Evolutionary conservation across 2,888 invertebrate genomes (phyloP), one percentile per base, ranked within the genome.

Genomic region (Hypolimnas misippus): DNA sequence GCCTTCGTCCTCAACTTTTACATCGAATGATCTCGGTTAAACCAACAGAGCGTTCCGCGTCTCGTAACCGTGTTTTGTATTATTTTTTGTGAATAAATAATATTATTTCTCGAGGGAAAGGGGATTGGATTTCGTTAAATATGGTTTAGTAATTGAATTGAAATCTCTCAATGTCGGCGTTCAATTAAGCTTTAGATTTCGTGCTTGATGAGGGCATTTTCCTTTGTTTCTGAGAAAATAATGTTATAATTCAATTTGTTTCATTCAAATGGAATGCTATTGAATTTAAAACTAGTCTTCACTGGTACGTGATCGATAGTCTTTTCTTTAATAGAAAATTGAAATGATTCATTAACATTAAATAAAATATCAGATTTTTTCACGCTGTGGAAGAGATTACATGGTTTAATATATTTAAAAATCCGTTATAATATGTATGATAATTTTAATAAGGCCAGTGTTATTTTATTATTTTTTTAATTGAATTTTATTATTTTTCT

Each of bases 91-190:
- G 90, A 91, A 92, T 92, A 91, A 92, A 92, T 91, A 91, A 91
- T 91, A 92, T 92, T 91, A 90, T 92, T 90, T 79, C 87, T 83
- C 84, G 78, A 85, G 87, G 89, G 85, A 89, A 91, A 89, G 87
- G 89, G 90, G 92, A 92, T 92, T 91, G 90, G 89, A 91, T 92
- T 92, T 92, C 92, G 91, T 90, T 92, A 91, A 92, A 92, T 92
- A 90, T 92, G 92, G 89, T 89, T 91, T 92, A 91, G 90, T 92
- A 92, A 92, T 92, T 92, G 92, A 92, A 92, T 92, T 92, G 92
- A 92, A 92, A 92, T 92, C 92, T 92, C 87, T 91, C 92, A 92
- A 92, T 90, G 92, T 90, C 92, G 90, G 86, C 86, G 83, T 92
- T 89, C 90, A 92, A 92, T 92, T 91, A 89, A 89, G 89, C 86